phyloP scores from a whole-genome alignment of 2,113 vertebrate species.

The Notarius quadriscutis region DNA sequence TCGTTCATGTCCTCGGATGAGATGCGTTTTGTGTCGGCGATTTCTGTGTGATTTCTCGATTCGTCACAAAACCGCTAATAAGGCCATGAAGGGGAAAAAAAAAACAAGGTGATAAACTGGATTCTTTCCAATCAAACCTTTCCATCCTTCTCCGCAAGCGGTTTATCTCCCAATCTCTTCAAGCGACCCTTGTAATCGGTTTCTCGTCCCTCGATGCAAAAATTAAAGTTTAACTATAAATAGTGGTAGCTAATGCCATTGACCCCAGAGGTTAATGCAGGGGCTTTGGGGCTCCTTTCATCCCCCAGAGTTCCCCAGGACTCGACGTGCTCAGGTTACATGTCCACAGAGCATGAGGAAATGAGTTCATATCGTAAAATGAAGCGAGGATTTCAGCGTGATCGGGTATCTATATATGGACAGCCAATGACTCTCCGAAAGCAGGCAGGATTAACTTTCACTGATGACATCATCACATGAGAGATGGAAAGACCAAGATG shows the following conservation, averaged over 20 bases:
- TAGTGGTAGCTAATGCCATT: conserved; percentile 76
- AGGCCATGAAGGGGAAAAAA: background rate
- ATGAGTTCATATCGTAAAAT: conserved; percentile 80
- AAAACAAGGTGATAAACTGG: background rate
- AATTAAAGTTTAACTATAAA: conserved; percentile 80
- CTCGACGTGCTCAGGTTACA: conserved; percentile 72
- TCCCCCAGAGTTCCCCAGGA: conserved; percentile 69
- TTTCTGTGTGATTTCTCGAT: background rate
- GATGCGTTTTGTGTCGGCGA: background rate
- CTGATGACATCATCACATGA: conserved; percentile 59
- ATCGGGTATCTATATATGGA: conserved; percentile 69
- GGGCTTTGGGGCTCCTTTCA: conserved; percentile 75
- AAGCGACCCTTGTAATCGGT: conserved; percentile 73
- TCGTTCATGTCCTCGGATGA: background rate
- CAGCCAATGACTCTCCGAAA: conserved; percentile 63
- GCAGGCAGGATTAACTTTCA: conserved; percentile 52
- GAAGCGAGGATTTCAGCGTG: conserved; percentile 71
- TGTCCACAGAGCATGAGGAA: conserved; percentile 73
- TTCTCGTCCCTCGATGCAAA: conserved; percentile 64
- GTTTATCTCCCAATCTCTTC: conserved; percentile 77
- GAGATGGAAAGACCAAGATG: conserved; percentile 15
- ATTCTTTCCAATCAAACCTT: conserved; percentile 26
- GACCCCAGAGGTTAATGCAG: conserved; percentile 77
- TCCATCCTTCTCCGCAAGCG: conserved; percentile 66
- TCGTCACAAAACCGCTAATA: background rate